Evolutionary conservation across 2,888 invertebrate species (phyloP), one percentile per base, ranked within the genome.

Genomic region (Sarcophaga carnaria): DNA sequence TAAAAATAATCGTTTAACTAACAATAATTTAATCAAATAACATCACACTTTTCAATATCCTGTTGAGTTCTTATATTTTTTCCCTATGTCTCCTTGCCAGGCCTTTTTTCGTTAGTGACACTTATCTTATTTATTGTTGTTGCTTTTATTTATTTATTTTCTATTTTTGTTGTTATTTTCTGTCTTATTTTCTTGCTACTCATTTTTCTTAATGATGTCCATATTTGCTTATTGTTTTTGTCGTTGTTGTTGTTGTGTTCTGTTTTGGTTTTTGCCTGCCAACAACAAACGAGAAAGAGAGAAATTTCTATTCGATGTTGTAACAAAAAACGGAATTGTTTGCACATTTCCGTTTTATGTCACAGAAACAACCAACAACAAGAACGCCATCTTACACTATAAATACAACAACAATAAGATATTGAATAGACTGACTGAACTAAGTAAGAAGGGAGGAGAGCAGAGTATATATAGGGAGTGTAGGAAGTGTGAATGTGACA

Each of bases 291-390:
- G 10, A 37, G 8, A 12, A 14, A 12, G 14, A 54, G 14, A 54
- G 54, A 14, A 54, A 54, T 14, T 14, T 54, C 54, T 17, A 14
- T 2, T 12, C 17, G 54, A 14, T 54, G 25, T 22, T 4, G 27
- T 62, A 62, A 75, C 20, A 20, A 62, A 62, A 17, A 80, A 22
- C 25, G 27, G 27, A 81, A 54, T 54, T 54, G 54, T 54, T 54
- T 54, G 54, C 54, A 81, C 62, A 76, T 63, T 81, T 81, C 69
- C 75, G 60, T 67, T 62, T 74, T 49, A 49, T 72, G 37, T 63
- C 47, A 64, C n/a, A 80, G 27, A 25, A n/a, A 17, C 0, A 67
- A 54, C 2, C 27, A 69, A 62, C 37, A 69, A 60, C 22, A n/a
- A 27, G 59, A n/a, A 4, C 59, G 0, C 0, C 12, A 12, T 54